These are phyloP conservation scores for Limnothrissa miodon DNA, from an alignment of 2,113 vertebrate species.

Conservation along the genomic window DNA sequence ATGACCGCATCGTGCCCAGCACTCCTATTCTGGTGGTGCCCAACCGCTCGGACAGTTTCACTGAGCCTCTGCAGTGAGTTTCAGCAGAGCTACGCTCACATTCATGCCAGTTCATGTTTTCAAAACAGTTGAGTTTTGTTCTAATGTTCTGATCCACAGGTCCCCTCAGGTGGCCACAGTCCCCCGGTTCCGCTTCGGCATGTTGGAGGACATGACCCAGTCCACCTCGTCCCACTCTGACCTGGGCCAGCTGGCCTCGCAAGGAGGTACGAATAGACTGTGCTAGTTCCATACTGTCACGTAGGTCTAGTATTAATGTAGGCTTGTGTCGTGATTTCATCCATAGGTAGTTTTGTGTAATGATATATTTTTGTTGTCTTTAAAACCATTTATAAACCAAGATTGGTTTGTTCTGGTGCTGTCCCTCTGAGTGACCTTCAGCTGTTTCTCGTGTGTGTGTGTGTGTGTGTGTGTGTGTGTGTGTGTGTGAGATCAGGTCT, in stretches of 20 bases:
- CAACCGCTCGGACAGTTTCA: slow-evolving; percentile 88
- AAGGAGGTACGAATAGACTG: slow-evolving; percentile 80
- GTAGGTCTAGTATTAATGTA: too few species aligned
- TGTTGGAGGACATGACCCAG: slow-evolving; percentile 86
- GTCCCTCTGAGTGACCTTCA: too few species aligned
- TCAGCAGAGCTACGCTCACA: not conserved
- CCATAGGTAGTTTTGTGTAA: not conserved
- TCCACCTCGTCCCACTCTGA: slow-evolving; percentile 91
- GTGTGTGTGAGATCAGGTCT: slow-evolving; percentile 70
- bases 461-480: not conserved
- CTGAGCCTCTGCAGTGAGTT: slow-evolving; percentile 93
- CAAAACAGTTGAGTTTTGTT: not conserved
- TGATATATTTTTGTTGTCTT: not conserved
- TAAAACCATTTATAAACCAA: too few species aligned
- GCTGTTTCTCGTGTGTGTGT: not conserved
- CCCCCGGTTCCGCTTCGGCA: slow-evolving; percentile 86
- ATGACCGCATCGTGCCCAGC: slow-evolving; percentile 95
- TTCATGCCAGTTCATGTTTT: too few species aligned
- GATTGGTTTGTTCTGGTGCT: too few species aligned
- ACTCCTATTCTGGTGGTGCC: slow-evolving; percentile 88
- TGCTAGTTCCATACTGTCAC: not conserved
- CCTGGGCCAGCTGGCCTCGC: slow-evolving; percentile 90
- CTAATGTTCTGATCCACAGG: slow-evolving; percentile 50
- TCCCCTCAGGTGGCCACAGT: slow-evolving; percentile 93
- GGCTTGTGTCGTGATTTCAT: not conserved